Evolutionary conservation across 2,797 vertebrate species (phyloP), one percentile per base, ranked within the genome.

Genomic region (Heliangelus exortis): DNA sequence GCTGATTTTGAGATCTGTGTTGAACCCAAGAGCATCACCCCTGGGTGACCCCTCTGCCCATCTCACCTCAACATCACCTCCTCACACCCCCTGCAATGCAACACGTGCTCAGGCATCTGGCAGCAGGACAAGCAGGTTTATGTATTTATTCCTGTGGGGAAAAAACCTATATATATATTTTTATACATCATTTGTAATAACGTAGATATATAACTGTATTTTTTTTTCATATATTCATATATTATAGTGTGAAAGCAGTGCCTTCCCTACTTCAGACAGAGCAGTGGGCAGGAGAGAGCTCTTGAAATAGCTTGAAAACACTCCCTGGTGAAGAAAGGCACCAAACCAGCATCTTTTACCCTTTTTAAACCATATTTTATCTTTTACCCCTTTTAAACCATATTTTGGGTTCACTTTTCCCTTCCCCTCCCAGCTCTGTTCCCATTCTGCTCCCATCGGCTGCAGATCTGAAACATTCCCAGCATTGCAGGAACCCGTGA

Each of bases 351-450:
- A 10, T 19, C 15, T 76, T 88, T 85, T 50, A 20, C 34, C 28
- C 26, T 20, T 53, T 58, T 51, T 2, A 0, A 78, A 15, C 29
- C 5, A 6, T 51, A 22, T 83, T 94, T 77, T 28, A 10, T 19
- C 15, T 76, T 88, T 85, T 50, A 20, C 34, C 28, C 26, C 20
- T 53, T 58, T 51, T 2, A 0, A 78, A 15, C 29, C 5, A 6
- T 51, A 22, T 83, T 94, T 77, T 28, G n/a, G 23, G 17, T 39
- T 63, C 17, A 21, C 15, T 54, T 57, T 28, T 36, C 2, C 4
- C 15, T 4, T 20, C 22, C 33, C 26, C 2, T 15, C 21, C 14
- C 0, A 0, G 5, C 74, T 53, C 62, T 6, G 1, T 50, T 43
- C 55, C 48, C 72, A 7, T 57, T 48, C 77, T 36, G 15, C 48